Evolutionary conservation across 2,113 vertebrate genomes (phyloP), one percentile per base, ranked within the genome.

Genomic region (Alouatta palliata): DNA sequence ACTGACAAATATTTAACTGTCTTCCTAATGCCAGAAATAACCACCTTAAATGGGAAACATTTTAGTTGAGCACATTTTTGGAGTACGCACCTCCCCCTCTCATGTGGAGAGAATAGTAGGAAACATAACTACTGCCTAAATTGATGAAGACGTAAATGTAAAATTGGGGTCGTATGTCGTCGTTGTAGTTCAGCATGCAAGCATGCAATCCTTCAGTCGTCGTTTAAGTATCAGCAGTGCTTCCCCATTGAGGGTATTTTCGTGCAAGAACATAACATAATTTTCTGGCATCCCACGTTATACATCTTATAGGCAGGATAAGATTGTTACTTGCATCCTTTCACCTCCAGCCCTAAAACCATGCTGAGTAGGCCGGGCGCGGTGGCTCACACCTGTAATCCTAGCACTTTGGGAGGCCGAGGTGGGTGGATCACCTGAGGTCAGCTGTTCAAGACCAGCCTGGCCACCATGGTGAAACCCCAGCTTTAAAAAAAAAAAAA

Each of bases 61-160:
- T 90, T 94, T 4, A 56, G 17, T 71, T 87, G 85, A 95, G 64
- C 56, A 77, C 14, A 83, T 79, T 68, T 94, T 92, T 85, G 43
- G 23, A 79, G 12, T 61, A n/a, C n/a, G 19, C 80, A n/a, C 2
- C 16, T 45, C 16, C 32, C 16, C 6, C 3, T 73, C n/a, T 37
- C 14, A 68, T 71, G 17, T 45, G 49, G 4, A 73, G 37, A 45
- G 47, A 82, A 4, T 71, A 20, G 19, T 16, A 58, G 32, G 56
- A 90, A 76, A 23, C 14, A 17, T 35, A 52, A 32, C 6, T 6
- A 49, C 49, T 75, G 64, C 27, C 88, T 64, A 82, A 76, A 11
- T 75, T 86, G n/a, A 73, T 49, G 17, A 49, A 43, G 16, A 76
- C 85, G 27, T 52, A 17, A 80, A 21, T 75, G 17, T 89, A 83